Evolutionary conservation across 2,797 vertebrate genomes (phyloP).

Genomic region (Phyllotis vaccarum): DNA sequence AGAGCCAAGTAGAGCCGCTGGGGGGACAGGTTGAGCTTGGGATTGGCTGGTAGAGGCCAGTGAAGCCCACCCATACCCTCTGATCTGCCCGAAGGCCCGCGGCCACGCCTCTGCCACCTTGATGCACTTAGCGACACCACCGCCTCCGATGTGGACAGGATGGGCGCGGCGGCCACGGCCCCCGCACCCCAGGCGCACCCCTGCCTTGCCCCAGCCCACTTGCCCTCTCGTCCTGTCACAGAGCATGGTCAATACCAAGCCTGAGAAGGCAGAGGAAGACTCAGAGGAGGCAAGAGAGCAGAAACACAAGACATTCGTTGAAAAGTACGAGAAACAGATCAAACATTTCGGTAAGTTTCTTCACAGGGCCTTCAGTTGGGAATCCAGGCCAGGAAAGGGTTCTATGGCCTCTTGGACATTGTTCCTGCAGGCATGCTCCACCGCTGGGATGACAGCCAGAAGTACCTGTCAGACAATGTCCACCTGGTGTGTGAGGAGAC

Average conservation of each 20-base stretch:
- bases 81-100: slow-evolving; percentile 78
- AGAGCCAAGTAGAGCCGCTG: not conserved
- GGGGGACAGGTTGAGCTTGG: rapidly evolving
- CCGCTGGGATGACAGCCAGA: slow-evolving; percentile 97
- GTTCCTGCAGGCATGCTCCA: slow-evolving; percentile 90
- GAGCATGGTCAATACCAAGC: slow-evolving; percentile 93
- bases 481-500: slow-evolving; percentile 95
- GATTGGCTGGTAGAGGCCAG: not conserved
- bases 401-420: not conserved
- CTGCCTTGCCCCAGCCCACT: not conserved
- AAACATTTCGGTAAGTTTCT: slow-evolving; percentile 92
- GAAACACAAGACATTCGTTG: slow-evolving; percentile 93
- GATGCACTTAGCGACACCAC: slow-evolving; percentile 46
- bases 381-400: not conserved
- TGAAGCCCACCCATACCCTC: slow-evolving; percentile 63
- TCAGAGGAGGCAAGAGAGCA: slow-evolving; percentile 95
- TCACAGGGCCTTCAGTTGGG: not conserved
- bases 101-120: slow-evolving; percentile 40
- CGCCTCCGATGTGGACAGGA: slow-evolving; percentile 56
- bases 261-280: slow-evolving; percentile 89
- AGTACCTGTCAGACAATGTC: slow-evolving; percentile 92
- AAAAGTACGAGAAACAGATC: slow-evolving; percentile 91
- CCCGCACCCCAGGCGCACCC: not conserved
- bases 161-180: slow-evolving; percentile 71
- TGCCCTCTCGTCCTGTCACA: slow-evolving; percentile 76